Base-by-base conservation (phyloP, 1,140 invertebrate species). In the Eueides isabella region DNA sequence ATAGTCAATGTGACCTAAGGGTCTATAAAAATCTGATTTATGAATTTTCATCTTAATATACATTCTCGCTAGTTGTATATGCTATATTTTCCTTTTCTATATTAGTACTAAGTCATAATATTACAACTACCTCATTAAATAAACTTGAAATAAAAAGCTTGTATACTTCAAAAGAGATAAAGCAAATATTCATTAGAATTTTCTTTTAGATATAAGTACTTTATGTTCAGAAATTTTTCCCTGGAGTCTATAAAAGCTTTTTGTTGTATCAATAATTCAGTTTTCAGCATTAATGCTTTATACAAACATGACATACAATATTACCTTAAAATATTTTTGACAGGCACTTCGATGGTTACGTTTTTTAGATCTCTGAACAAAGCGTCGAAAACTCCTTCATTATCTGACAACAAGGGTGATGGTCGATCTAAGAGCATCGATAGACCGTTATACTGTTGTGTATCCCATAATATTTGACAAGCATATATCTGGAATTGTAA, bases 381-480 rank as follows among this genome's bases (percentile, higher is more conserved):
- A n/a, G 94, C 91, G 16, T 94, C 94, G 76, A 96, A 95, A 66
- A 96, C 94, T 23, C 95, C 95, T 55, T 91, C 92, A 16, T 93
- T 88, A 35, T 94, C 83, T 12, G 76, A 67, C 68, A 95, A 93
- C 0, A 95, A 86, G 61, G 95, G 92, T 30, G 95, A 95, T 5
- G 95, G 95, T 63, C 93, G 90, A 82, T 96, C 95, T 66, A 96
- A 86, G 29, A 96, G 89, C 75, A 94, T 93, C 44, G 94, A 89
- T 23, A 96, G 82, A n/a, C 94, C 93, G 16, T 89, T 85, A 78
- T 95, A 96, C 55, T 94, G 85, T 2, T 94, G 94, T 30, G 92
- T 87, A 62, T 95, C 95, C 84, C 95, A 95, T 2, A 96, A 85
- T 0, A 95, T 93, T 62, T 94, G 93, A 75, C 96, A 96, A 16